phyloP scores from a whole-genome alignment of 2,888 invertebrate species.

The Lithophane socia region DNA sequence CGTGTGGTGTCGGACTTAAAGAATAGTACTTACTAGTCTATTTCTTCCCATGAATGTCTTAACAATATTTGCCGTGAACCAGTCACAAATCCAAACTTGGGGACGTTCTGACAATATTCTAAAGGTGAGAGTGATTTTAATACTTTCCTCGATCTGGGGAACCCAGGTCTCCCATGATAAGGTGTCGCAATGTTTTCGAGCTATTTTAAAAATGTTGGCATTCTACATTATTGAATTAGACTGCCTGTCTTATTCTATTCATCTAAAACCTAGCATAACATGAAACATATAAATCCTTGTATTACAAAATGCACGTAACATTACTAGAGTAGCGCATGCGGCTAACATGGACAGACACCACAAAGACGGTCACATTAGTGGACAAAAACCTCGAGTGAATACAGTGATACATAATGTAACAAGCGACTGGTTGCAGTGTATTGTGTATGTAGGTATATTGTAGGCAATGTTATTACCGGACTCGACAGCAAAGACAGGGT shows the following conservation, averaged over 20 bases:
- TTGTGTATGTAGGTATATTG: no score
- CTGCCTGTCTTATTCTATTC: neutral
- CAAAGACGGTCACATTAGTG: neutral
- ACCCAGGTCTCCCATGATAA: neutral
- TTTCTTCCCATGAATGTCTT: no score
- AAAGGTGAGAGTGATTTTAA: neutral
- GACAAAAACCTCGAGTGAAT: conserved; percentile 22
- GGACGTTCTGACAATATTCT: neutral
- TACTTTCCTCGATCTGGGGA: neutral
- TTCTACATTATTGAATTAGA: neutral
- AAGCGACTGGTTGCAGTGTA: conserved; percentile 15
- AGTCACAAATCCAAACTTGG: neutral
- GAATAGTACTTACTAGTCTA: no score
- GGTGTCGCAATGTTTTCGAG: no score
- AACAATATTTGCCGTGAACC: neutral
- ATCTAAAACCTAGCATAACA: neutral
- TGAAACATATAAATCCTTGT: neutral
- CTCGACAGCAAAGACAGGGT: neutral
- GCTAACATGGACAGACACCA: neutral
- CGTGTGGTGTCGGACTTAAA: no score
- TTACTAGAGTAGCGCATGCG: neutral
- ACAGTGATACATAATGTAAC: neutral
- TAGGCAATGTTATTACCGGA: neutral
- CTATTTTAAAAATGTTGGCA: neutral
- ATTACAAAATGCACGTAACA: neutral